Base-by-base conservation (phyloP, 2,113 vertebrate genomes). In the Rhinopithecus roxellana region DNA sequence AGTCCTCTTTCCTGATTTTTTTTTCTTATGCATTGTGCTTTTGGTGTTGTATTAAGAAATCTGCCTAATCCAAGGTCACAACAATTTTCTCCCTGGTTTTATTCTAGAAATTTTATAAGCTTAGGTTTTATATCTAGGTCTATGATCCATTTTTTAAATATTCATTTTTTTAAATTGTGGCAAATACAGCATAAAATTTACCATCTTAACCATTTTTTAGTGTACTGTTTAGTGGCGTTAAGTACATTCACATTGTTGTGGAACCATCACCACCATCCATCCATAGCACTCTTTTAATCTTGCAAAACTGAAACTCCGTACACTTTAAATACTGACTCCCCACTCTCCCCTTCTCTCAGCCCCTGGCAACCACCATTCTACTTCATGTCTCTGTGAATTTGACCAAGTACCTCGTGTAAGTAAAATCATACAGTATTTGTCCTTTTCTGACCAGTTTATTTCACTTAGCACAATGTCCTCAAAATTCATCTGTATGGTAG, bases 291-390 rank as follows among this genome's bases (percentile, higher is more conserved):
- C 35, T 22, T 82, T 43, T 32, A 55, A 8, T 75, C 69, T 72
- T 64, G 67, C 75, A 88, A 59, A 95, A 82, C 85, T 70, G 57
- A 75, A 91, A 84, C 27, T 67, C 70, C 11, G 6, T 13, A 4
- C 43, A 22, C 23, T 38, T 61, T 12, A 43, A 79, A 23, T 17
- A 32, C 1, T 5, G 35, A 90, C 22, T 43, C 57, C 38, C 52
- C 4, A 6, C 13, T 43, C 30, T 20, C 8, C 43, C 32, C 16
- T 70, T 20, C 27, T 8, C 25, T 25, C 12, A n/a, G 55, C 10
- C 35, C 20, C 87, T 32, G 25, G 72, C 67, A 48, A 32, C 38
- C 22, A 43, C 11, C 20, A 2, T 72, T 83, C 69, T 90, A 3
- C 6, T n/a, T 80, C 43, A 45, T 32, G 12, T 78, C 35, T 43